Base-by-base conservation (phyloP, 37 sponge, comb jelly and placozoan genomes). In the Spongia lamella region DNA sequence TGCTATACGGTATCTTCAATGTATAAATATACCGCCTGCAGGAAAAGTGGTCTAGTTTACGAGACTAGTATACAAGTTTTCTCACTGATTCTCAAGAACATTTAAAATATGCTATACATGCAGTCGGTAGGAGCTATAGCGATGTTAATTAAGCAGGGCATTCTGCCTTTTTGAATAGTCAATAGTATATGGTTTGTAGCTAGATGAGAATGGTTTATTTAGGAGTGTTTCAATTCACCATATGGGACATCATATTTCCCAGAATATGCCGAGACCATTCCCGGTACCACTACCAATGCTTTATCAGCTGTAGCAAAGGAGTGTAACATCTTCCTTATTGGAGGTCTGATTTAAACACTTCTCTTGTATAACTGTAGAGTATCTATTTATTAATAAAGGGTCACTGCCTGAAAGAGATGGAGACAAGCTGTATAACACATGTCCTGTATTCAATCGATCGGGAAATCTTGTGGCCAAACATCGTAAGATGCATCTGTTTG, bases 221-320 rank as follows among this genome's bases (percentile, higher is more conserved):
- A 93, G 94, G 99, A 98, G 52, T 98, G 99, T 55, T 98, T 98
- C 84, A 94, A 98, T 63, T 86, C 71, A 59, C 99, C 99, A 0
- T 98, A 98, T 66, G 96, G 96, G 0, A 89, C 82, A 15, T 63
- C 86, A 47, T 87, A 90, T 55, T 98, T 98, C 72, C 70, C 83
- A 24, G 85, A 80, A 7, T 98, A 98, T 74, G 88, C 93, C 67
- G 99, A 98, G 64, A 47, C 80, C 13, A 84, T 94, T 21, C 96
- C 99, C 32, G 94, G 76, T 72, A 84, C 88, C 53, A 66, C 68
- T 7, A 68, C 90, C 47, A 80, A 85, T 13, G 53, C 83, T 36
- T 76, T 98, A 49, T 53, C 84, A 19, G 51, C 30, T 17, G 37
- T 92, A 16, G 99, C 99, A 52, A 86, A 89, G 56, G 93, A 98